These are phyloP conservation scores for Bombyx mori DNA, from an alignment of 1,140 invertebrate species.

Conservation along the genomic window ASM3026992v2 NC_085115.1:12723501-12724000, in stretches of 20 bases:
- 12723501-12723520: background rate
- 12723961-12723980: conserved; percentile 25
- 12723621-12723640: conserved; percentile 45
- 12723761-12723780: too few species aligned
- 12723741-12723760: too few species aligned
- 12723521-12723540: too few species aligned
- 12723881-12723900: background rate
- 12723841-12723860: too few species aligned
- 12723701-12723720: conserved; percentile 22
- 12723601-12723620: conserved; percentile 42
- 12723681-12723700: conserved; percentile 28
- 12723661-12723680: conserved; percentile 49
- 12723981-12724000: conserved; percentile 5
- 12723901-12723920: conserved; percentile 63
- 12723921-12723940: conserved; percentile 48
- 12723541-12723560: background rate
- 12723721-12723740: background rate
- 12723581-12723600: conserved; percentile 59
- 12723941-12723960: conserved; percentile 65
- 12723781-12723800: too few species aligned
- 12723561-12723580: background rate
- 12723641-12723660: conserved; percentile 24
- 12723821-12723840: too few species aligned
- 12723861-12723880: too few species aligned
- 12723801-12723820: too few species aligned